Evolutionary conservation across 1,140 invertebrate genomes (phyloP).

Genomic region (Cataglyphis hispanica): DNA sequence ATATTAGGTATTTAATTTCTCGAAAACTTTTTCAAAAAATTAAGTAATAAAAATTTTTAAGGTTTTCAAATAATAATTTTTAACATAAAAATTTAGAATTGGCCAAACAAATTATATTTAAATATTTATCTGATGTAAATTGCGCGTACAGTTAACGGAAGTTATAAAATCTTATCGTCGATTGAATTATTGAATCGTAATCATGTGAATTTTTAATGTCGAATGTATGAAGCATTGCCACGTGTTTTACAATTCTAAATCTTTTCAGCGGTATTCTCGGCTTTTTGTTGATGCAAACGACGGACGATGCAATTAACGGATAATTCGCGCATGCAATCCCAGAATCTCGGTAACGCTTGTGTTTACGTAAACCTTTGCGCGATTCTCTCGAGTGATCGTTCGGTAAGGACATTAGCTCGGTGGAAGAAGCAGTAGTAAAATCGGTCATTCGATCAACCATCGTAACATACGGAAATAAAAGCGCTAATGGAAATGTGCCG

Average conservation of each 20-base stretch:
- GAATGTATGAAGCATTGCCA: neutral
- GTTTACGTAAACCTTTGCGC: constrained; percentile 53
- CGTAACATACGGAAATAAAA: constrained; percentile 81
- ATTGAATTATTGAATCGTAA: neutral
- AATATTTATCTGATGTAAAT: neutral
- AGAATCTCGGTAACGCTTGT: constrained; percentile 30
- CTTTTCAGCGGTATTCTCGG: neutral
- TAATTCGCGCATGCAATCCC: constrained; percentile 28
- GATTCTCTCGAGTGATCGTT: constrained; percentile 72
- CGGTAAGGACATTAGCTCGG: constrained; percentile 74
- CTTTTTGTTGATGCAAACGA: constrained; percentile 51
- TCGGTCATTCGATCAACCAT: constrained; percentile 76
- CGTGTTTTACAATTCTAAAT: neutral
- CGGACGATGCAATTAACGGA: constrained; percentile 29
- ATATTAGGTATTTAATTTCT: too few relatives aligned
- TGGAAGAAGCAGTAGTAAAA: constrained; percentile 79
- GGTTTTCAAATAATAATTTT: too few relatives aligned
- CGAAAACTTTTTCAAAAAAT: too few relatives aligned
- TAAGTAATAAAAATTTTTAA: too few relatives aligned
- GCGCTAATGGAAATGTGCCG: constrained; percentile 82
- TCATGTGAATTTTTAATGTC: neutral
- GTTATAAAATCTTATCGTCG: neutral
- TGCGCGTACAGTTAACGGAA: neutral
- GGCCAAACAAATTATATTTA: neutral
- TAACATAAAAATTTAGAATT: too few relatives aligned